Conservation (phyloP, 2,113 vertebrate species). For the Gobio gobio region DNA sequence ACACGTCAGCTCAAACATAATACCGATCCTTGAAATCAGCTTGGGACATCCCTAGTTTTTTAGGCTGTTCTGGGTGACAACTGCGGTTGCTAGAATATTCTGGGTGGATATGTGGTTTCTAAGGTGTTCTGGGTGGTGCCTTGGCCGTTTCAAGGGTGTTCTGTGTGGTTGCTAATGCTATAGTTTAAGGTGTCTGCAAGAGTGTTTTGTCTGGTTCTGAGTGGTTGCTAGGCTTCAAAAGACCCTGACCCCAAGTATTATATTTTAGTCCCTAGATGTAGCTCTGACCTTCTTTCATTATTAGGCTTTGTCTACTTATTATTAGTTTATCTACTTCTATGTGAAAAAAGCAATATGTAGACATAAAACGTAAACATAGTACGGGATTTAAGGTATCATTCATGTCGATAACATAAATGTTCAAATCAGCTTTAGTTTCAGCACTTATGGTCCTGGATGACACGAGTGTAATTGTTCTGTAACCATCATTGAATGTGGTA, state of each 20-base stretch:
- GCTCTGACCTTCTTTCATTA: background rate
- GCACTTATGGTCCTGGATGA: background rate
- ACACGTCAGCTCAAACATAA: too few species aligned
- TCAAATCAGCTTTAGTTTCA: background rate
- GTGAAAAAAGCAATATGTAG: background rate
- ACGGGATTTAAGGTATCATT: background rate
- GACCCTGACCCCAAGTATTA: background rate
- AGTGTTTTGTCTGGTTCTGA: too few species aligned
- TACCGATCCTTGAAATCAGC: too few species aligned
- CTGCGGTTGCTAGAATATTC: background rate
- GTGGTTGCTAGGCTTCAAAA: too few species aligned
- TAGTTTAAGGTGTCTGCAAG: too few species aligned
- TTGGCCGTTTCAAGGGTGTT: background rate
- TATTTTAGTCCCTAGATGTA: background rate
- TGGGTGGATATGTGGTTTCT: too few species aligned
- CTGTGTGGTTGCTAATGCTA: background rate
- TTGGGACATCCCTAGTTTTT: too few species aligned
- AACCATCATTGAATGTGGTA: constrained; percentile 11
- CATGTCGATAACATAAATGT: background rate
- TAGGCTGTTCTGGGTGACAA: too few species aligned
- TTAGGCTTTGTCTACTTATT: too few species aligned
- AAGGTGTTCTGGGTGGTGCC: too few species aligned
- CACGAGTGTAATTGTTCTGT: background rate
- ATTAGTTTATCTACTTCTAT: background rate
- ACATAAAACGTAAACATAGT: too few species aligned